Evolutionary conservation across 2,113 vertebrate species (phyloP), one percentile per base, ranked within the genome.

Genomic region (Catagonus wagneri): DNA sequence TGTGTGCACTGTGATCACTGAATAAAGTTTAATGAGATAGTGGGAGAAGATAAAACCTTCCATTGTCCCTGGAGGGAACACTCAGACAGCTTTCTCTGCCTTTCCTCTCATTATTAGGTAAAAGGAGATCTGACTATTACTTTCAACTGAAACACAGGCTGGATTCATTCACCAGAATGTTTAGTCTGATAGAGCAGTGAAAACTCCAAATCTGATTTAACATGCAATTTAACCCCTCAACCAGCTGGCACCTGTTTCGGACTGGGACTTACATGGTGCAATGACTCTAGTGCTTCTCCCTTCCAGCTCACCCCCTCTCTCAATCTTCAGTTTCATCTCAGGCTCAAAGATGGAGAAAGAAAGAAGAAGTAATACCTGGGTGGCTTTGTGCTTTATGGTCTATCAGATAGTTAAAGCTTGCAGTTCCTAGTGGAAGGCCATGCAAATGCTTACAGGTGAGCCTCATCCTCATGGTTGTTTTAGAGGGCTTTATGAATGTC

Each of bases 121-220:
- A 69, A 92, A 92, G 32, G 25, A 65, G 23, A 96, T 36, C 22
- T 9, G 52, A 23, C 14, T 60, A 54, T 94, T 80, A 72, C 44
- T 90, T 84, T 93, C 61, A 90, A 25, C 68, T 68, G 60, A 94
- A 88, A 29, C 69, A 96, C 80, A 89, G 83, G 65, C 14, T 80
- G 71, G 76, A 9, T 88, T 90, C 56, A 85, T 13, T 86, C 60
- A 93, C 20, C 81, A 58, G 65, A 96, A 84, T 89, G 44, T 80
- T 92, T 72, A 89, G 50, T 68, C 68, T 91, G 63, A 78, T 34
- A 16, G 56, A 81, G 23, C 4, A 83, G 34, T 71, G 17, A 58
- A 93, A 96, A 93, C 5, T 34, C 25, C 92, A 90, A 92, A 84
- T 52, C 71, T 88, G 58, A 76, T 36, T 54, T 72, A 94, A 66